Evolutionary conservation across 1,140 invertebrate species (phyloP).

Genomic region (Dryas iulia): DNA sequence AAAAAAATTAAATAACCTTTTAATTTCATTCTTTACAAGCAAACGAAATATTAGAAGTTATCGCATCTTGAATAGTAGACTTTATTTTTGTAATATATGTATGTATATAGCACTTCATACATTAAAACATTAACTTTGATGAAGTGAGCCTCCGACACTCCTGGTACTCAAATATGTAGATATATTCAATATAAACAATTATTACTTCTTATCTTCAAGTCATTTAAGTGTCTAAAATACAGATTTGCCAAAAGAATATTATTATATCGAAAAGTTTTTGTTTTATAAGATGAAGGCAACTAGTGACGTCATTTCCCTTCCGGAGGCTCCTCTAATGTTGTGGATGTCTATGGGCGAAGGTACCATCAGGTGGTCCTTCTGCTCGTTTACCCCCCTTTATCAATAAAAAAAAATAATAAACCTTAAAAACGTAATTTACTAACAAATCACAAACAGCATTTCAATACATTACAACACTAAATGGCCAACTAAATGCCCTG

Average conservation of each 20-base stretch:
- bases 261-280: too few species aligned
- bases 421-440: neutral
- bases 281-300: too few species aligned
- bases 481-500: conserved; percentile 15
- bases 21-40: too few species aligned
- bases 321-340: too few species aligned
- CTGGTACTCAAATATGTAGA: neutral
- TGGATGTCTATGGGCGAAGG: too few species aligned
- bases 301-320: too few species aligned
- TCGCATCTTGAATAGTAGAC: neutral
- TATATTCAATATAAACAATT: conserved; percentile 1
- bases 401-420: neutral
- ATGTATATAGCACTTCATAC: neutral
- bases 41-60: neutral
- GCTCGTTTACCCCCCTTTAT: too few species aligned
- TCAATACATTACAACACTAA: neutral
- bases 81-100: neutral
- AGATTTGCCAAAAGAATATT: too few species aligned
- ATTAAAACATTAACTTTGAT: neutral
- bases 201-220: neutral
- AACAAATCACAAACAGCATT: neutral
- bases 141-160: neutral
- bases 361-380: too few species aligned
- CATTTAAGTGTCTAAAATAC: neutral
- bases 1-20: too few species aligned